These are phyloP conservation scores for Apodemia duryi DNA, from an alignment of 2,888 invertebrate species.

Conservation along the genomic window DNA sequence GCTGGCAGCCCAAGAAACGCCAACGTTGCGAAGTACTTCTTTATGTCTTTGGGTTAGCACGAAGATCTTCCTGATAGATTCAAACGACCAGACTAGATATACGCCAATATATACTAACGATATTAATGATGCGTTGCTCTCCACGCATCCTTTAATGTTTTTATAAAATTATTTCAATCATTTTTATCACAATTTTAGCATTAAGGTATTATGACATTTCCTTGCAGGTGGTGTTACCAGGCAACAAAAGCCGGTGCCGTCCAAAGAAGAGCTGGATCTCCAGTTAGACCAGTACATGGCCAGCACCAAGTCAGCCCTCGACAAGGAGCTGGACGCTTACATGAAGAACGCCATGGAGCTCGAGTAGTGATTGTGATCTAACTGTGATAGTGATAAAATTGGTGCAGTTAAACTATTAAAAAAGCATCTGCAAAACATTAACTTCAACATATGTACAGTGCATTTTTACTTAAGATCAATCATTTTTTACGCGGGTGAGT, in stretches of 20 bases:
- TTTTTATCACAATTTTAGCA: too few relatives aligned
- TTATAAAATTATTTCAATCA: too few relatives aligned
- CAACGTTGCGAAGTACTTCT: too few relatives aligned
- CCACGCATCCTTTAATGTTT: too few relatives aligned
- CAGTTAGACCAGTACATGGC: conserved; percentile 87
- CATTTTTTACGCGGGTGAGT: not conserved
- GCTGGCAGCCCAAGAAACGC: too few relatives aligned
- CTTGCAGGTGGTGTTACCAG: conserved; percentile 42
- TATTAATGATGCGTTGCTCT: too few relatives aligned
- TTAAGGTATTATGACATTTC: too few relatives aligned
- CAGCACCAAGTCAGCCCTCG: conserved; percentile 77
- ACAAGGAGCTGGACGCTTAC: conserved; percentile 79
- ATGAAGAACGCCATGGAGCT: conserved; percentile 48
- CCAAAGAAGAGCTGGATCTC: conserved; percentile 83
- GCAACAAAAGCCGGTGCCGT: conserved; percentile 41
- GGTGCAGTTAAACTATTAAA: not conserved
- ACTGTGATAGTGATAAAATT: not conserved
- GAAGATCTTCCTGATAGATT: too few relatives aligned
- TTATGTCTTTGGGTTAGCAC: too few relatives aligned
- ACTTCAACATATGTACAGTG: not conserved
- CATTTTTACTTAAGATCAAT: not conserved
- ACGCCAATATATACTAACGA: too few relatives aligned
- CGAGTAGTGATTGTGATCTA: conserved; percentile 25
- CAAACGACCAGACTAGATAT: too few relatives aligned
- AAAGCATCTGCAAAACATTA: not conserved